Percentiles rank a stretch among this genome's conserved stretches.
Conservation (phyloP, 1,140 invertebrate genomes). For the Achroia grisella region DNA sequence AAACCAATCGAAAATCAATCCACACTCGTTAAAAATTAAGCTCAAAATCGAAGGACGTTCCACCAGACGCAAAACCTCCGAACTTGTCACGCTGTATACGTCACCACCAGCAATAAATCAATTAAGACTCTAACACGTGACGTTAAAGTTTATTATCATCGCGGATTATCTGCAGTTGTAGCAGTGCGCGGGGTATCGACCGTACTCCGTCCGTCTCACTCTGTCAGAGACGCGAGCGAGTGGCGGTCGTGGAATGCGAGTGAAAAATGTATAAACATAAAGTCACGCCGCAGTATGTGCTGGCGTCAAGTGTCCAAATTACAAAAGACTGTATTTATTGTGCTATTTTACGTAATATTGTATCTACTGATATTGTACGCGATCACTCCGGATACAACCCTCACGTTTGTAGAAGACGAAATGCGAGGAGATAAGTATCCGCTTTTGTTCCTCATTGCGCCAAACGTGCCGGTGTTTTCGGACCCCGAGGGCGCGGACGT, state of each 20-base stretch:
- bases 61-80: too few relatives aligned
- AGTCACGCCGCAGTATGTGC: slow-evolving; percentile 15
- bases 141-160: neutral
- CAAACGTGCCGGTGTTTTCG: slow-evolving; percentile 9
- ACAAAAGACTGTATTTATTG: slow-evolving; percentile 10
- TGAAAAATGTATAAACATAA: slow-evolving; percentile 5
- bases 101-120: neutral
- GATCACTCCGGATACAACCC: slow-evolving; percentile 10
- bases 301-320: slow-evolving; percentile 22
- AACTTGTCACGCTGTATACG: too few relatives aligned
- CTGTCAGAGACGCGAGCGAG: slow-evolving; percentile 12
- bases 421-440: slow-evolving; percentile 21
- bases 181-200: slow-evolving; percentile 14
- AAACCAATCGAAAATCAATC: too few relatives aligned
- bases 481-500: slow-evolving; percentile 22
- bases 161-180: neutral
- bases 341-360: slow-evolving; percentile 13
- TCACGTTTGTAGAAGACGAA: slow-evolving; percentile 20
- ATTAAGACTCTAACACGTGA: neutral
- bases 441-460: slow-evolving; percentile 17
- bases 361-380: slow-evolving; percentile 16
- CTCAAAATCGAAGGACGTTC: too few relatives aligned
- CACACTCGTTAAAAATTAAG: too few relatives aligned
- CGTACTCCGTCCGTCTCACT: slow-evolving; percentile 1
- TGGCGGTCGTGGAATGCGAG: slow-evolving; percentile 12